phyloP scores from a whole-genome alignment of 2,113 vertebrate genomes.

The Narcine bancroftii region DNA sequence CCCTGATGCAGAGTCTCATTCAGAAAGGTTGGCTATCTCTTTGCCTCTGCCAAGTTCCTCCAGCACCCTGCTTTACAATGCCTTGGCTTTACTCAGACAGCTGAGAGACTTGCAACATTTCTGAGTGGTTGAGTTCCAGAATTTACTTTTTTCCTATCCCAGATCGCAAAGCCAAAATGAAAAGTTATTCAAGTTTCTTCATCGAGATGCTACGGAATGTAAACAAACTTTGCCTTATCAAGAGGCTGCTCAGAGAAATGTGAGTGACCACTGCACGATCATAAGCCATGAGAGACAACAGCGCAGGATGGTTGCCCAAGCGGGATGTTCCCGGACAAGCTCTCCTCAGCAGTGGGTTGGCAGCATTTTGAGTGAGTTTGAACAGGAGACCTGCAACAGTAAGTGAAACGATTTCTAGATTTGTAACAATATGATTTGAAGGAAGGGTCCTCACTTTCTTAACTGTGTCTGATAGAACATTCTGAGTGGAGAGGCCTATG shows the following conservation, averaged over 20 bases:
- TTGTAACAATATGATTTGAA: not conserved
- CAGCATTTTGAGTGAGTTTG: conserved; percentile 46
- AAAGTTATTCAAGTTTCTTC: no score
- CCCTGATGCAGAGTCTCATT: no score
- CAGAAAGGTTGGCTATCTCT: no score
- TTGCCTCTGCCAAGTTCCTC: no score
- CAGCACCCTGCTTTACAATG: no score
- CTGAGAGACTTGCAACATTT: not conserved
- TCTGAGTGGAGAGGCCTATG: no score
- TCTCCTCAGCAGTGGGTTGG: conserved; percentile 46
- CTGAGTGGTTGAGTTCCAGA: not conserved
- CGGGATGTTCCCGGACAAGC: conserved; percentile 39
- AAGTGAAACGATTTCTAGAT: conserved; percentile 41
- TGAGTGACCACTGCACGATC: no score
- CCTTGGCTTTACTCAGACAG: not conserved
- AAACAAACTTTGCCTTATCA: not conserved
- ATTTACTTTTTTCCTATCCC: not conserved
- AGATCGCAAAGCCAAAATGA: not conserved
- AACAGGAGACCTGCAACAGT: conserved; percentile 44
- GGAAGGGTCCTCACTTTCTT: not conserved
- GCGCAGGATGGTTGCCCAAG: conserved; percentile 17
- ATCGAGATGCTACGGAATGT: not conserved
- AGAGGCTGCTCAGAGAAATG: not conserved
- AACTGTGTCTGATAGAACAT: no score
- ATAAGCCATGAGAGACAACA: not conserved